Evolutionary conservation across 1,140 invertebrate species (phyloP).

Genomic region (Heliconius himera): DNA sequence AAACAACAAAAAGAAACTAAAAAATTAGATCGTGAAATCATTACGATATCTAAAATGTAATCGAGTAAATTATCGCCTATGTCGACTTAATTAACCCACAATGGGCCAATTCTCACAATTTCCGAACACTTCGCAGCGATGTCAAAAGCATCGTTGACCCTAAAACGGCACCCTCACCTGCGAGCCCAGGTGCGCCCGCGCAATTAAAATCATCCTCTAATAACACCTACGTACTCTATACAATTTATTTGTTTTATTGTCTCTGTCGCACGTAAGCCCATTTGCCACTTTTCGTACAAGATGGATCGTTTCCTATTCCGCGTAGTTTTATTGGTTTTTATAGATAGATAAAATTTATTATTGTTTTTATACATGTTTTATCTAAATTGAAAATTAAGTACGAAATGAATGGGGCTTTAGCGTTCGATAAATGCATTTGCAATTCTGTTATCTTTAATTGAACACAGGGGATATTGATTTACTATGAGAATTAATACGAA

Average conservation of each 20-base stretch:
- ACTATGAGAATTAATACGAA: background rate
- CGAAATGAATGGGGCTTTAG: slow-evolving; percentile 45
- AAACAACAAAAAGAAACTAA: slow-evolving; percentile 13
- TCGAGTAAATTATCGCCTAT: slow-evolving; percentile 29
- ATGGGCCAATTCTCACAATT: slow-evolving; percentile 64
- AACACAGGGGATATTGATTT: slow-evolving; percentile 4
- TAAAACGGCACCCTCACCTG: slow-evolving; percentile 73
- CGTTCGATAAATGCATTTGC: slow-evolving; percentile 60
- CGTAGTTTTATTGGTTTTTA: slow-evolving; percentile 38
- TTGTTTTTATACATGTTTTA: slow-evolving; percentile 49
- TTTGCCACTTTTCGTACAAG: slow-evolving; percentile 40
- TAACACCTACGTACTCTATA: slow-evolving; percentile 63
- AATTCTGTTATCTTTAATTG: slow-evolving; percentile 60
- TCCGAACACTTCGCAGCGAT: slow-evolving; percentile 50
- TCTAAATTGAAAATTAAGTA: slow-evolving; percentile 66
- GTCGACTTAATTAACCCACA: slow-evolving; percentile 48
- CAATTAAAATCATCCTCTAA: slow-evolving; percentile 76
- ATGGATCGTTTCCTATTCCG: slow-evolving; percentile 47
- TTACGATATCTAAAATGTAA: slow-evolving; percentile 22
- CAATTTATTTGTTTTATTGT: slow-evolving; percentile 71
- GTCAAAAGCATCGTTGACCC: slow-evolving; percentile 70
- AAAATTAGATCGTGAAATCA: slow-evolving; percentile 1
- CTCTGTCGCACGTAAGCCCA: slow-evolving; percentile 47
- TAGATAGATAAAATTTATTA: slow-evolving; percentile 52
- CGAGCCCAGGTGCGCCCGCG: slow-evolving; percentile 69